Evolutionary conservation across 1,140 invertebrate species (phyloP).

Genomic region (Apis mellifera): Amel_HAv3.1 CM009935.2:7191501-7192000

Average conservation of each 20-base stretch:
- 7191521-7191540: constrained; percentile 55
- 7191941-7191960: background rate
- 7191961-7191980: background rate
- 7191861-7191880: constrained; percentile 72
- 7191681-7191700: constrained; percentile 25
- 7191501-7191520: constrained; percentile 72
- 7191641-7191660: constrained; percentile 33
- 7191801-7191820: constrained; percentile 77
- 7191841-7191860: constrained; percentile 82
- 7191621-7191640: constrained; percentile 27
- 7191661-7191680: constrained; percentile 51
- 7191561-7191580: background rate
- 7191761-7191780: constrained; percentile 80
- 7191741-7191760: constrained; percentile 70
- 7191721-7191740: constrained; percentile 23
- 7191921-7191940: background rate
- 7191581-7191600: background rate
- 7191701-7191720: constrained; percentile 56
- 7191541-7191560: constrained; percentile 31
- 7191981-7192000: constrained; percentile 1
- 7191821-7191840: constrained; percentile 82
- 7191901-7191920: constrained; percentile 78
- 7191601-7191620: constrained; percentile 1
- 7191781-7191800: constrained; percentile 72
- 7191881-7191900: constrained; percentile 80